Percentiles rank a stretch among this genome's conserved stretches.
These are phyloP conservation scores for Poecilia wingei DNA, from an alignment of 2,797 vertebrate species.

Conservation along the genomic window DNA sequence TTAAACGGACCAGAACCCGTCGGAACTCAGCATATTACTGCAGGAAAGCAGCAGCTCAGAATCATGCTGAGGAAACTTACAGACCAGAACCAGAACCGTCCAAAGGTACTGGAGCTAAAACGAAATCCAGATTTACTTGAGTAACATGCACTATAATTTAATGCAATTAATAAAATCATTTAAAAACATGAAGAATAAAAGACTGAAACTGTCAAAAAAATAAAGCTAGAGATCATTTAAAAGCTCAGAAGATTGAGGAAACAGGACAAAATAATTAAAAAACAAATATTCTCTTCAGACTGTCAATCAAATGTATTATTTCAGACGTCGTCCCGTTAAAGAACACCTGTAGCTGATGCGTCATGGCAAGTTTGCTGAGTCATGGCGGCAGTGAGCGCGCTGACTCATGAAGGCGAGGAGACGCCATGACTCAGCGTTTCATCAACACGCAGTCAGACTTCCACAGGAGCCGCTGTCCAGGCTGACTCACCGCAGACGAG, in stretches of 20 bases:
- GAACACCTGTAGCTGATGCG: not conserved
- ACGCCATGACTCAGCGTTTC: conserved; percentile 9
- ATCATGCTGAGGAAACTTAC: no score
- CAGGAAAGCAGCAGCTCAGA: no score
- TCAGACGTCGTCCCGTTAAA: not conserved
- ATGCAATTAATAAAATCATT: not conserved
- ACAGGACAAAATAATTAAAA: no score
- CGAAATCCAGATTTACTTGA: no score
- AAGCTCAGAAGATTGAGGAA: not conserved
- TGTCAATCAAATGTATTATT: not conserved
- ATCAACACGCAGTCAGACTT: conserved; percentile 5
- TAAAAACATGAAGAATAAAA: not conserved
- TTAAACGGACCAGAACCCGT: no score
- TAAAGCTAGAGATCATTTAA: not conserved
- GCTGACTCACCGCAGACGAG: conserved; percentile 4
- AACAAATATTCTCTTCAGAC: not conserved
- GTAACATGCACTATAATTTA: not conserved
- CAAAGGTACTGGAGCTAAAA: no score
- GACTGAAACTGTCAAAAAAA: not conserved
- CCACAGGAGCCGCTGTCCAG: not conserved
- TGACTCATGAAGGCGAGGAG: conserved; percentile 3
- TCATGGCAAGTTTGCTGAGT: not conserved
- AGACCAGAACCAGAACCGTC: no score
- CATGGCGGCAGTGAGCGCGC: not conserved
- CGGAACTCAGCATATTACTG: no score